Evolutionary conservation across 2,888 invertebrate species (phyloP), one percentile per base, ranked within the genome.

Genomic region (Tineola bisselliella): DNA sequence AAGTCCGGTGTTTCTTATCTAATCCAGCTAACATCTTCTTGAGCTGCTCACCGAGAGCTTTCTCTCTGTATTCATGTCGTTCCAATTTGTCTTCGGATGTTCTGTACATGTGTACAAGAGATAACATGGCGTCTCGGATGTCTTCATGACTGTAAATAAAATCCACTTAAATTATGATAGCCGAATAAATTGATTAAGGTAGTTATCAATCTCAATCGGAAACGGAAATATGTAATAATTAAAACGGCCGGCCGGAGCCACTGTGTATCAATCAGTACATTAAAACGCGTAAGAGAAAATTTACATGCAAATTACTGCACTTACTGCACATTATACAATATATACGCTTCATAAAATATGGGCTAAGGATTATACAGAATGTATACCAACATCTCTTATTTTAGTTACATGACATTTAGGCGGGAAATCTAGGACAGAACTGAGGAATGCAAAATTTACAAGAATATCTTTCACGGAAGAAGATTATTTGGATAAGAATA

Each of bases 81-180:
- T 95, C 95, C 64, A 96, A 76, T 79, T 95, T 95, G 71, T 93
- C 94, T 64, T 94, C 94, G 60, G 93, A 90, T 44, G 91, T 89
- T 54, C 94, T 89, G 75, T 94, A 92, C 75, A 94, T 93, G 71
- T 93, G 93, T 10, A 94, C 92, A 62, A 95, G 81, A 17, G 94
- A 93, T 64, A 95, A 76, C 74, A 96, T 91, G 0, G 94, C 94
- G 69, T 93, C 92, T 64, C 93, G 90, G 65, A 94, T 92, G 68
- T 92, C 91, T 78, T 91, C 90, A 75, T 91, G 89, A 43, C 92
- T 92, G 70, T 12, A 72, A 69, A 33, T n/a, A n/a, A n/a, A n/a
- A n/a, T n/a, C n/a, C n/a, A n/a, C n/a, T n/a, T n/a, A n/a, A n/a
- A n/a, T n/a, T n/a, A n/a, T n/a, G n/a, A n/a, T n/a, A n/a, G n/a